Evolutionary conservation across 2,113 vertebrate species (phyloP).

Genomic region (Phrynosoma blainvillii): DNA sequence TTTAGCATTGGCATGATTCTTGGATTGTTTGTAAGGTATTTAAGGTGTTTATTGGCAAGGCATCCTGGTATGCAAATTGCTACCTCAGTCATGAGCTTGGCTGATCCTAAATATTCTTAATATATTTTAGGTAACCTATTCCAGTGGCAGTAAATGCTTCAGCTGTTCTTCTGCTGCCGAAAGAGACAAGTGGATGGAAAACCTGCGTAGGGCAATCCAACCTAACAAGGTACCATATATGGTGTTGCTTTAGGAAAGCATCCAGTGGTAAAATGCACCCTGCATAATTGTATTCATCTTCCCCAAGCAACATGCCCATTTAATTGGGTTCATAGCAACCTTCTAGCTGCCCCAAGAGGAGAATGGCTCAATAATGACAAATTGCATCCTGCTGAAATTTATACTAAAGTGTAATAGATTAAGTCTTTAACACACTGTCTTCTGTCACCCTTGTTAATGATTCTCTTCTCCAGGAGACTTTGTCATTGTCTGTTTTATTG

Average conservation of each 20-base stretch:
- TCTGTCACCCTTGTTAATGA: rapidly evolving
- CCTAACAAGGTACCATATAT: conserved; percentile 91
- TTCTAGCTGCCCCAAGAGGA: conserved; percentile 26
- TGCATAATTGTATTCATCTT: conserved; percentile 52
- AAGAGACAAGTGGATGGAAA: conserved; percentile 99
- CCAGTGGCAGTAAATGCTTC: conserved; percentile 96
- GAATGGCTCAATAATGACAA: neutral
- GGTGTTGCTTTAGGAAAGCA: conserved; percentile 29
- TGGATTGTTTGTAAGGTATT: neutral
- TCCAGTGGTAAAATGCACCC: conserved; percentile 36
- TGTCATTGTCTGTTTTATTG: neutral
- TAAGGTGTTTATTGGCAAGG: neutral
- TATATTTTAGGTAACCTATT: conserved; percentile 87
- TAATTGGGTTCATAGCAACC: conserved; percentile 40
- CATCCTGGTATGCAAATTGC: neutral
- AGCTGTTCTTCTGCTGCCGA: conserved; percentile 94
- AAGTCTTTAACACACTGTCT: conserved; percentile 15
- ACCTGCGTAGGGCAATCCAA: conserved; percentile 91
- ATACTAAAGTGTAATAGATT: conserved; percentile 35
- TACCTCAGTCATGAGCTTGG: conserved; percentile 11
- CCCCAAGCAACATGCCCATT: conserved; percentile 38
- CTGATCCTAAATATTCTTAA: conserved; percentile 50
- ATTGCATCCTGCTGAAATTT: neutral
- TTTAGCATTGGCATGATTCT: neutral
- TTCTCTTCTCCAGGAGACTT: neutral